phyloP scores from a whole-genome alignment of 2,797 vertebrate genomes.

The Acipenser oxyrinchus region DNA sequence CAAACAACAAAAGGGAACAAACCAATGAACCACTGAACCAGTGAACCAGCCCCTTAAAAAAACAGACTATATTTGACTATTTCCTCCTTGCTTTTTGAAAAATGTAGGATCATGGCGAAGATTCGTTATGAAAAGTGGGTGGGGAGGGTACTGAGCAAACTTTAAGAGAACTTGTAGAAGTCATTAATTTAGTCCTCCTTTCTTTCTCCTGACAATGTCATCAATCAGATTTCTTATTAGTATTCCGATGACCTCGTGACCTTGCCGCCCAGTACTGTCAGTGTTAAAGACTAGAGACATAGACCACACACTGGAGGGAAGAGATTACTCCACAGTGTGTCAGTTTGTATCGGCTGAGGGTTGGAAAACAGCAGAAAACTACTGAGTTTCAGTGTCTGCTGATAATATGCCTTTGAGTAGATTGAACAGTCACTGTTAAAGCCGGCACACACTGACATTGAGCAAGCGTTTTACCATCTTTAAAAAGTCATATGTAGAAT shows the following conservation, averaged over 20 bases:
- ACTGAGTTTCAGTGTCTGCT: conserved; percentile 26
- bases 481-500: no score
- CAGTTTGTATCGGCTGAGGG: conserved; percentile 34
- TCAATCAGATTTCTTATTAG: conserved; percentile 90
- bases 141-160: conserved; percentile 36
- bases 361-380: conserved; percentile 17
- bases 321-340: conserved; percentile 55
- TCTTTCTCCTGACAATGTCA: conserved; percentile 76
- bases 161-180: conserved; percentile 78
- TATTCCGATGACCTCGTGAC: conserved; percentile 77
- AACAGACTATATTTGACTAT: no score
- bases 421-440: no score
- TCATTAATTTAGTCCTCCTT: conserved; percentile 83
- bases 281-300: conserved; percentile 55
- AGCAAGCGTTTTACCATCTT: no score
- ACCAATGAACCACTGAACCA: no score
- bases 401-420: conserved; percentile 22
- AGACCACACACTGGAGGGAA: conserved; percentile 84
- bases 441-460: no score
- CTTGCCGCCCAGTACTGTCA: conserved; percentile 56
- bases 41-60: no score
- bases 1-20: no score
- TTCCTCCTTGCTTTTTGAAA: no score
- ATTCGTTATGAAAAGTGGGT: not conserved
- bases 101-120: no score